Percentiles rank a stretch among this genome's conserved stretches.
These are phyloP conservation scores for Escarpia spicata DNA, from an alignment of 2,888 invertebrate species.

Conservation along the genomic window DNA sequence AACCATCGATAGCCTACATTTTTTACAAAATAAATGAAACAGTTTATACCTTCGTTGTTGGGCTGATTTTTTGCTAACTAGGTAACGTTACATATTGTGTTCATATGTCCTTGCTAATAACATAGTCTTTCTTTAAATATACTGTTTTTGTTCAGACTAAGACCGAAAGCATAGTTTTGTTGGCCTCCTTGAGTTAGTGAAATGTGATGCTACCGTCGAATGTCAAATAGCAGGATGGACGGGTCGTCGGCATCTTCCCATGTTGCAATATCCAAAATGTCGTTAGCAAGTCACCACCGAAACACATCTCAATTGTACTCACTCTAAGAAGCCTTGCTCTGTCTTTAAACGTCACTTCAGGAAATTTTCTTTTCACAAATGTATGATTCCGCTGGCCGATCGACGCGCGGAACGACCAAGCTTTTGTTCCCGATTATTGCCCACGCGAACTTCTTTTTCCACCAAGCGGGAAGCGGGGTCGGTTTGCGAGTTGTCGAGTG, in stretches of 20 bases:
- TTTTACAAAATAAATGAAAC: too few relatives aligned
- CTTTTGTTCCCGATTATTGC: conserved; percentile 39
- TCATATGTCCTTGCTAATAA: too few relatives aligned
- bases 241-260: conserved; percentile 47
- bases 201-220: conserved; percentile 33
- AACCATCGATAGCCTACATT: too few relatives aligned
- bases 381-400: conserved; percentile 41
- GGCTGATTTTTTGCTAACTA: too few relatives aligned
- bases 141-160: too few relatives aligned
- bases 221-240: conserved; percentile 36
- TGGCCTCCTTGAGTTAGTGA: neutral
- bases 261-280: conserved; percentile 46
- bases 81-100: too few relatives aligned
- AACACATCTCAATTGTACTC: conserved; percentile 49
- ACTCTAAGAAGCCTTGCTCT: conserved; percentile 43
- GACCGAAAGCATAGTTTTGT: too few relatives aligned
- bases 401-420: conserved; percentile 44
- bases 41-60: too few relatives aligned
- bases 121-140: too few relatives aligned
- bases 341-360: conserved; percentile 42
- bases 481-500: conserved; percentile 51
- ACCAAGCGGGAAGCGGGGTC: conserved; percentile 54
- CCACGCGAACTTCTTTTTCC: conserved; percentile 50
- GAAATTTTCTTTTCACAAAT: conserved; percentile 35
- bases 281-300: conserved; percentile 50